Percentiles rank a stretch among this genome's conserved stretches.
These are phyloP conservation scores for Arenaria interpres DNA, from an alignment of 2,113 vertebrate species.

Conservation along the genomic window DNA sequence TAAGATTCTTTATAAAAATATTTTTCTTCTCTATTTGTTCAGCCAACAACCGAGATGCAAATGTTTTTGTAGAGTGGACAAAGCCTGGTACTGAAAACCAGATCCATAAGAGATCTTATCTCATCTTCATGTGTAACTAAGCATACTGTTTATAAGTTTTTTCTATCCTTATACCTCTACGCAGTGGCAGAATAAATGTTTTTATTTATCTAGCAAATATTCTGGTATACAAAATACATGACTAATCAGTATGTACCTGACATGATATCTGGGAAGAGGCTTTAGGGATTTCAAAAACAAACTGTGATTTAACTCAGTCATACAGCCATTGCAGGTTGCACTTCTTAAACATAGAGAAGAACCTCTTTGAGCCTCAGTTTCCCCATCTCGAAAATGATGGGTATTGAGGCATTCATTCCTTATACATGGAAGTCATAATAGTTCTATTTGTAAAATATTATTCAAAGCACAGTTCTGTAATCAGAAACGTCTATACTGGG, in stretches of 20 bases:
- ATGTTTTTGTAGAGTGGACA: background rate
- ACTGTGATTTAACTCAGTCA: background rate
- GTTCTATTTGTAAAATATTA: background rate
- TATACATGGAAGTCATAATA: background rate
- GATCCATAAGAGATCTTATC: background rate
- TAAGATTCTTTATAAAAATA: background rate
- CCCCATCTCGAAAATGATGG: background rate
- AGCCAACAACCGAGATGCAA: background rate
- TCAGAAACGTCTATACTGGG: background rate
- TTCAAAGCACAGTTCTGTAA: background rate
- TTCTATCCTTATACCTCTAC: background rate
- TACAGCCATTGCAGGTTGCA: background rate
- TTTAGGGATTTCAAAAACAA: background rate
- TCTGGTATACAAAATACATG: background rate
- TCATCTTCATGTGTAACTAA: background rate
- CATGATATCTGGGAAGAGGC: background rate
- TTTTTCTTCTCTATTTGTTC: background rate
- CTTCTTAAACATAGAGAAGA: background rate
- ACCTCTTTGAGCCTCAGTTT: background rate
- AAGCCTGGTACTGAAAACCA: background rate
- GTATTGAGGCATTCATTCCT: background rate
- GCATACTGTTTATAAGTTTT: background rate
- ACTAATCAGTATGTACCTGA: background rate
- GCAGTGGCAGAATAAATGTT: background rate
- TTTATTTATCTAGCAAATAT: background rate